Evolutionary conservation across 2,888 invertebrate genomes (phyloP), one percentile per base, ranked within the genome.

Genomic region (Acrocyrtus sp.): DNA sequence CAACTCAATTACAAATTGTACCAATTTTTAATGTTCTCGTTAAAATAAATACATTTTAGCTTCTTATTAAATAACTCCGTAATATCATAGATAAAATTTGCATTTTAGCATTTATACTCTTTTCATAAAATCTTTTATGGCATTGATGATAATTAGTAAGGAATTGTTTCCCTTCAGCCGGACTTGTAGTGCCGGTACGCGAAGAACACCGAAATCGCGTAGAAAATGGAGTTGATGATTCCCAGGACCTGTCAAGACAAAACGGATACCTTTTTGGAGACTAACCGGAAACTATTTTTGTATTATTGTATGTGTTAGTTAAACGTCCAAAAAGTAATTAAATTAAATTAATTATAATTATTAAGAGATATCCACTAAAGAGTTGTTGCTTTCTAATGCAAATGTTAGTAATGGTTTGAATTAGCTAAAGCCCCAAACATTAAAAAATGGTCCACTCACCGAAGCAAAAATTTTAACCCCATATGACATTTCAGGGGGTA

Each of bases 101-200:
- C n/a, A n/a, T n/a, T n/a, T n/a, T n/a, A n/a, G n/a, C n/a, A n/a
- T n/a, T n/a, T n/a, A n/a, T n/a, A n/a, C n/a, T n/a, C n/a, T n/a
- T n/a, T n/a, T n/a, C n/a, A n/a, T n/a, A n/a, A n/a, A n/a, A n/a
- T n/a, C n/a, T n/a, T n/a, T n/a, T n/a, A n/a, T n/a, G n/a, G n/a
- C n/a, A n/a, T n/a, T n/a, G n/a, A n/a, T n/a, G n/a, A n/a, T n/a
- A n/a, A n/a, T n/a, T n/a, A n/a, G n/a, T n/a, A 27, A 56, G 12
- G 56, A 29, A 27, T 24, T 21, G 17, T 67, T 56, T 34, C 22
- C 29, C 12, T 57, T 48, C 39, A 91, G 79, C 92, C 87, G 76
- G 91, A 91, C 82, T 90, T 89, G 86, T 93, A 94, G 24, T 89
- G 88, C 78, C 91, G 90, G 82, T 90, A 89, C 34, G 93, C 93